Evolutionary conservation across 2,888 invertebrate species (phyloP).

Genomic region (Schizaphis graminum): DNA sequence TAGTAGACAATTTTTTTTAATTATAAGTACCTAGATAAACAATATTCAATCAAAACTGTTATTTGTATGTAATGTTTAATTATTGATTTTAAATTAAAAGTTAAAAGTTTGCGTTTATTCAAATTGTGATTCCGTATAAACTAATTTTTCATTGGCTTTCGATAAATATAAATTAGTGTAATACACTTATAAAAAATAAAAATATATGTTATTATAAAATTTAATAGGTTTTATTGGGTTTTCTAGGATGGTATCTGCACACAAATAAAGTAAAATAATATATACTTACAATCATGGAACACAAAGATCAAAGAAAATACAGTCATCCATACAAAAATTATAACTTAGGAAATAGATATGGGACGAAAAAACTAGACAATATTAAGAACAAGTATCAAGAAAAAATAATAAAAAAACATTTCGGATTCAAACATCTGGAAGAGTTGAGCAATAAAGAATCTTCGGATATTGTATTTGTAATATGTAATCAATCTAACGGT

Average conservation of each 20-base stretch:
- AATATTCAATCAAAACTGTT: too few relatives aligned
- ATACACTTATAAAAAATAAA: not conserved
- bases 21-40: too few relatives aligned
- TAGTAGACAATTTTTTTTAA: too few relatives aligned
- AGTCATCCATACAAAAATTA: not conserved
- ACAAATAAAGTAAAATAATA: not conserved
- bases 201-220: not conserved
- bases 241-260: not conserved
- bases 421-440: conserved; percentile 59
- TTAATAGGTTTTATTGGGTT: not conserved
- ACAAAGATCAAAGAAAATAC: not conserved
- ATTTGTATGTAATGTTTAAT: too few relatives aligned
- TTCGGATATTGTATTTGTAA: conserved; percentile 59
- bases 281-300: not conserved
- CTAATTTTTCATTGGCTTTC: not conserved
- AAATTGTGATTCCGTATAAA: not conserved
- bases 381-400: not conserved
- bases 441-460: conserved; percentile 52
- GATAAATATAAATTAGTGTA: not conserved
- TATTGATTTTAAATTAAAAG: not conserved
- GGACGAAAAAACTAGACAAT: not conserved
- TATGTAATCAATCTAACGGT: conserved; percentile 31
- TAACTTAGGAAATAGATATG: not conserved
- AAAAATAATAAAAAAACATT: not conserved
- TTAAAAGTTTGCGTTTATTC: not conserved